phyloP scores from a whole-genome alignment of 2,113 vertebrate genomes.

The Cacatua alba region DNA sequence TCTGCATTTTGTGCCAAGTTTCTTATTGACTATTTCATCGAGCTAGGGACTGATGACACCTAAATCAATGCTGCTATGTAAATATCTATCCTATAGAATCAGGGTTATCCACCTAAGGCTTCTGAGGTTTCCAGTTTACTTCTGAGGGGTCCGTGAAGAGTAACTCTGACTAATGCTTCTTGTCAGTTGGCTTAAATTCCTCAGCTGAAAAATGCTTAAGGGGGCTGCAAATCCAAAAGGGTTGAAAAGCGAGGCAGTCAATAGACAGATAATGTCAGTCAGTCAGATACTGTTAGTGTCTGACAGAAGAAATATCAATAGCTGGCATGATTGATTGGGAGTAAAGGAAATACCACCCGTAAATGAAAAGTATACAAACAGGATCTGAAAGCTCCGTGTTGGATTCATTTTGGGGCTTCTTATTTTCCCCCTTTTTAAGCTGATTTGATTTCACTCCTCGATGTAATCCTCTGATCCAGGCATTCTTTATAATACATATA shows the following conservation, averaged over 20 bases:
- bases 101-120: neutral
- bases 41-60: neutral
- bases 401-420: neutral
- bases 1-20: neutral
- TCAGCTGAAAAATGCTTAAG: neutral
- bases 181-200: constrained; percentile 23
- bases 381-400: neutral
- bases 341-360: neutral
- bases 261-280: constrained; percentile 34
- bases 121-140: neutral
- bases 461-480: neutral
- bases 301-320: constrained; percentile 37
- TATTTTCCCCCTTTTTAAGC: neutral
- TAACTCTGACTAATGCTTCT: neutral
- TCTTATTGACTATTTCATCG: neutral
- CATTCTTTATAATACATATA: neutral
- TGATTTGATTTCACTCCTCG: neutral
- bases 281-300: constrained; percentile 1
- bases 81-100: neutral
- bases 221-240: neutral
- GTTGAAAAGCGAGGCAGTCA: neutral
- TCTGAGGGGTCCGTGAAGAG: neutral
- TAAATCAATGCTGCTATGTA: neutral
- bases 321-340: neutral
- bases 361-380: neutral